Evolutionary conservation across 2,113 vertebrate genomes (phyloP), one percentile per base, ranked within the genome.

Genomic region (Tupaia chinensis): DNA sequence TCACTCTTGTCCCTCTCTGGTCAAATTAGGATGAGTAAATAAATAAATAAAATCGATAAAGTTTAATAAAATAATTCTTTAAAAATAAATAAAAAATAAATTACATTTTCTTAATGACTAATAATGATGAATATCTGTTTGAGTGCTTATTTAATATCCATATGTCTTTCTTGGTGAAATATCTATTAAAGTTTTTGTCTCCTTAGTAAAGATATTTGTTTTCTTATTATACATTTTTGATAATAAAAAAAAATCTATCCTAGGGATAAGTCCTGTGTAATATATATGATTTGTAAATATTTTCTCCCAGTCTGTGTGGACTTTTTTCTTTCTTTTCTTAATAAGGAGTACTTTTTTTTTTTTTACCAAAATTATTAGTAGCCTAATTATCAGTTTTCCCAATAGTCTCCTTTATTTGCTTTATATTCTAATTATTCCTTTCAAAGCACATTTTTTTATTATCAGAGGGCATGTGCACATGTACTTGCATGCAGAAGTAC

Each of bases 21-120:
- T 44, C 44, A 44, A 44, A 44, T 44, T 44, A 44, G 44, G 44
- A 44, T 44, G 44, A 44, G 44, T 44, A 44, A 44, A 44, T 44
- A 44, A 44, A 44, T 44, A 44, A 44, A 44, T 44, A 44, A 5
- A 44, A 44, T 44, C 3, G 44, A 44, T 44, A 44, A 44, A 44
- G 44, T 44, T 44, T 44, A 44, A 44, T 44, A 44, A 44, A 44
- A 44, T 44, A 44, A 44, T 44, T 44, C 44, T 44, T 44, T 44
- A 44, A 44, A 44, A 5, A 44, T 44, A 44, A 44, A 44, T 44
- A 44, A 44, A 44, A 44, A 44, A 44, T 44, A 44, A 44, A 44
- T 44, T 78, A n/a, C 44, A 53, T 65, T 95, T 89, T 78, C 56
- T 34, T 89, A 79, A 89, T 79, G 25, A 86, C 25, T 83, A 65